Percentiles rank a stretch among this genome's conserved stretches.
phyloP scores from a whole-genome alignment of 2,797 vertebrate species.

The Amniataba percoides region DNA sequence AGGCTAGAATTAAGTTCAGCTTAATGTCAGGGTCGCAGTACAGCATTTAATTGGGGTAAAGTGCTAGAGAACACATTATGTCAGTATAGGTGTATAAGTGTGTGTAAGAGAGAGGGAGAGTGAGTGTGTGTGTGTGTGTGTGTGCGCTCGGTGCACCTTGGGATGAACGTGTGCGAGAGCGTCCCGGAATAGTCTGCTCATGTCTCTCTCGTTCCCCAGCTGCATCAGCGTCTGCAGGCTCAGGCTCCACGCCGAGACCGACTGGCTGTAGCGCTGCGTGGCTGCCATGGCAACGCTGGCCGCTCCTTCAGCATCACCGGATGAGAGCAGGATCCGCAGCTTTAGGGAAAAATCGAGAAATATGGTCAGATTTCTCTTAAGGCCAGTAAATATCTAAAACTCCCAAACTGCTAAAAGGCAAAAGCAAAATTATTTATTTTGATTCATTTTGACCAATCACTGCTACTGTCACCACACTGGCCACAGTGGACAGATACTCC shows the following conservation, averaged over 20 bases:
- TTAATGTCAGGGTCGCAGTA: too few relatives aligned
- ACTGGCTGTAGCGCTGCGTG: conserved; percentile 82
- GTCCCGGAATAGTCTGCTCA: conserved; percentile 87
- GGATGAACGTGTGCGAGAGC: conserved; percentile 86
- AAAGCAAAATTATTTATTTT: not conserved
- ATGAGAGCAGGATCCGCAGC: conserved; percentile 80
- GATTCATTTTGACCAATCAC: too few relatives aligned
- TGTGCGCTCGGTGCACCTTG: conserved; percentile 83
- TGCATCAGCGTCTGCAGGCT: conserved; percentile 87
- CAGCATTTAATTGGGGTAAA: too few relatives aligned
- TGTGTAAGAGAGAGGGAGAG: too few relatives aligned
- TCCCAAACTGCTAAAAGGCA: not conserved
- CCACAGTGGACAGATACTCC: not conserved
- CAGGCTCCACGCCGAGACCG: conserved; percentile 86
- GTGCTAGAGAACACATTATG: too few relatives aligned
- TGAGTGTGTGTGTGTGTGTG: not conserved
- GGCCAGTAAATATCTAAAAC: not conserved
- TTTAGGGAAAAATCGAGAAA: conserved; percentile 22
- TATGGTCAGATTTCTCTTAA: not conserved
- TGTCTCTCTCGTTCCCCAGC: conserved; percentile 71
- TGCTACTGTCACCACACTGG: not conserved
- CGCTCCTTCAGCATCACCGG: conserved; percentile 80
- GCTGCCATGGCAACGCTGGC: conserved; percentile 85
- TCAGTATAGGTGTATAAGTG: too few relatives aligned
- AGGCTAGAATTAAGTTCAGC: too few relatives aligned